These are phyloP conservation scores for Orbicella faveolata DNA, from an alignment of 64 coral and sea anemone species.

Conservation along the genomic window DNA sequence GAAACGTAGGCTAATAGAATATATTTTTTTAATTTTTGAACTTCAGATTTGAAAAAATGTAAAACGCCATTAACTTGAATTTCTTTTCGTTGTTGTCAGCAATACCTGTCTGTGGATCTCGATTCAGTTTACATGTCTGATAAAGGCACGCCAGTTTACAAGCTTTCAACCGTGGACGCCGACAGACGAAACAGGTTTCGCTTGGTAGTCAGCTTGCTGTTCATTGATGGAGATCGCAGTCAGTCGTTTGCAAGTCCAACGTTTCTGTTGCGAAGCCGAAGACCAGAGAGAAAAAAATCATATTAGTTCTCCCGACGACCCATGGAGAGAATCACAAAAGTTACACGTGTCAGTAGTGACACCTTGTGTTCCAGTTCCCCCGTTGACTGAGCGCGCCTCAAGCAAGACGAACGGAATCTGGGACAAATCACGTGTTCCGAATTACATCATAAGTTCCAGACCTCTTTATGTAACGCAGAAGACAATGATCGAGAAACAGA, in stretches of 20 bases:
- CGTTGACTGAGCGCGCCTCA: neutral
- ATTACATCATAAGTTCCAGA: no score
- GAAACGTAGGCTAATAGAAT: no score
- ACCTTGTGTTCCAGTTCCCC: neutral
- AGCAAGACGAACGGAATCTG: neutral
- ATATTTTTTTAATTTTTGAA: no score
- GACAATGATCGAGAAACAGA: no score
- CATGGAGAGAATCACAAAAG: neutral
- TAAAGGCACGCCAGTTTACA: conserved; percentile 70
- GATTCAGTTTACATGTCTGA: conserved; percentile 75
- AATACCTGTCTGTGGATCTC: conserved; percentile 71
- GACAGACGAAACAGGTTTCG: conserved; percentile 83
- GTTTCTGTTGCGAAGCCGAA: conserved; percentile 70
- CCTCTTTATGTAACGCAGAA: no score
- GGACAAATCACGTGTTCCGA: neutral
- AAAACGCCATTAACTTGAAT: neutral
- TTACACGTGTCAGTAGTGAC: neutral
- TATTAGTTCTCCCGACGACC: neutral
- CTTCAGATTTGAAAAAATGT: no score
- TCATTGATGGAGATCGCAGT: conserved; percentile 78
- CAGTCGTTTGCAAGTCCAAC: conserved; percentile 56
- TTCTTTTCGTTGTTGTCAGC: conserved; percentile 21
- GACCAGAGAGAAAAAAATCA: conserved; percentile 38
- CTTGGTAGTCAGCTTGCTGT: conserved; percentile 57
- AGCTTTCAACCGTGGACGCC: conserved; percentile 86